Percentiles rank a stretch among this genome's conserved stretches.
Conservation (phyloP, 1,140 invertebrate genomes). For the Aleiodes sp. region DNA sequence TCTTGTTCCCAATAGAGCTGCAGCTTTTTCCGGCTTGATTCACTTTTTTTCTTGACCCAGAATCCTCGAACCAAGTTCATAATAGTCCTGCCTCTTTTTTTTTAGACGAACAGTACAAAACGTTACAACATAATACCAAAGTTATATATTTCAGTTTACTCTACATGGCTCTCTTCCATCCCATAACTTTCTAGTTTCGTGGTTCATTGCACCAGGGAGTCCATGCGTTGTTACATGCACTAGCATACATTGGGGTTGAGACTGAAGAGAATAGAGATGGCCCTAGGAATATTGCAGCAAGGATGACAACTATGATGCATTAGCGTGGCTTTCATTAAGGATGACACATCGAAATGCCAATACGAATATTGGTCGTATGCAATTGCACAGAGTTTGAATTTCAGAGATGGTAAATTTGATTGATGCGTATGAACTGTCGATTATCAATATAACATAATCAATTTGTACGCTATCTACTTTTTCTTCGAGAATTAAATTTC, state of each 20-base stretch:
- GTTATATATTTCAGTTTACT: constrained; percentile 40
- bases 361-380: constrained; percentile 14
- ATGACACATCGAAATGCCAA: constrained; percentile 28
- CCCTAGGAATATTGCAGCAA: neutral
- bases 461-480: neutral
- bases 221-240: neutral
- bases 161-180: neutral
- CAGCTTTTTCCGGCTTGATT: no score
- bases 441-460: neutral
- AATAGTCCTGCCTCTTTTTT: no score
- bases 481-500: neutral
- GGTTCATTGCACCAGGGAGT: constrained; percentile 17
- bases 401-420: constrained; percentile 1
- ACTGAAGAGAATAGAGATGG: constrained; percentile 8
- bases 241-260: constrained; percentile 6
- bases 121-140: constrained; percentile 42
- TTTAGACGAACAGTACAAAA: no score
- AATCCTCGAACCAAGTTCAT: no score
- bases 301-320: constrained; percentile 32
- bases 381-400: constrained; percentile 5
- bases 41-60: no score
- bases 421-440: neutral
- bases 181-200: constrained; percentile 26
- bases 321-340: constrained; percentile 27
- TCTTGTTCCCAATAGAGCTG: no score